Conservation (phyloP, 2,113 vertebrate genomes). For the Gnathochromis pfefferi region DNA sequence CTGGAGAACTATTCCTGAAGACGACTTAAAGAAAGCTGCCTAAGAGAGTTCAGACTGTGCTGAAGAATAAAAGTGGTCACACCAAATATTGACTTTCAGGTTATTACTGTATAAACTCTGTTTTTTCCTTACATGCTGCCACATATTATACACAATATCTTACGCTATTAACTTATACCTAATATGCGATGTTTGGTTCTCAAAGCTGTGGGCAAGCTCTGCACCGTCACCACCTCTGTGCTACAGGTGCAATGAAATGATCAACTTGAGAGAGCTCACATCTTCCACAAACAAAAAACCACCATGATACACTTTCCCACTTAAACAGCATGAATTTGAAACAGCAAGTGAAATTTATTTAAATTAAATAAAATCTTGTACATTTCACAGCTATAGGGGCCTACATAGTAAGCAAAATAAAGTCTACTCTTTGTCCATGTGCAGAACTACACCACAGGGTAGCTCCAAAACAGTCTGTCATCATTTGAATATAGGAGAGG, state of each 20-base stretch:
- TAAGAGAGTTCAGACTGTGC: neutral
- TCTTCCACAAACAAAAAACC: neutral
- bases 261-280: neutral
- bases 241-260: neutral
- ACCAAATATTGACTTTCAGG: neutral
- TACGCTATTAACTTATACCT: neutral
- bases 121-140: neutral
- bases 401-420: conserved; percentile 92
- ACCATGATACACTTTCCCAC: conserved; percentile 11
- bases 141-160: neutral
- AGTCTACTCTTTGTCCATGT: conserved; percentile 36
- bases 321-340: conserved; percentile 59
- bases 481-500: neutral
- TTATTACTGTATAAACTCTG: neutral
- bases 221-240: neutral
- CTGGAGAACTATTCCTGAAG: neutral
- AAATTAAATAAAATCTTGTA: conserved; percentile 80
- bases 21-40: neutral
- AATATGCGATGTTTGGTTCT: neutral
- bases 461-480: conserved; percentile 1
- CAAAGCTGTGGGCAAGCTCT: neutral
- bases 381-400: conserved; percentile 87
- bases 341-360: conserved; percentile 70
- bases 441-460: conserved; percentile 61
- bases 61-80: neutral